A percentile compares a stretch with the other conserved stretches of the same genome.
Conservation (phyloP, 1,140 invertebrate species). For the Bacillus rossius region DNA sequence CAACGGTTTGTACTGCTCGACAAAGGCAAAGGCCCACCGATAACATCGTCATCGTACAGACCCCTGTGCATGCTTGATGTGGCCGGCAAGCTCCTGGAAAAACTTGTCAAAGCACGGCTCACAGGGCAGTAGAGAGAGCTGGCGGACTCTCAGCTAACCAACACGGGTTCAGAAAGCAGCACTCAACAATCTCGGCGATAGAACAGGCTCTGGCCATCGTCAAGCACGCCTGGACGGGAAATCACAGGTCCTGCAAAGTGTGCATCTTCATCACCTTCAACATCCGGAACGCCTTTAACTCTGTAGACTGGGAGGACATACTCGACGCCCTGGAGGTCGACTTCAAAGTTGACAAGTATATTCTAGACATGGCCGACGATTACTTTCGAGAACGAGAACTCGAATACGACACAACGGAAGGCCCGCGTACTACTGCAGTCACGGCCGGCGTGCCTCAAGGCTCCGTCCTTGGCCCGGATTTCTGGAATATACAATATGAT, state of each 20-base stretch:
- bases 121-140: constrained; percentile 1
- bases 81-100: constrained; percentile 25
- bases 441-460: constrained; percentile 30
- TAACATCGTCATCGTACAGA: constrained; percentile 16
- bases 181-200: constrained; percentile 20
- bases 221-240: neutral
- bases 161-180: constrained; percentile 23
- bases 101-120: constrained; percentile 16
- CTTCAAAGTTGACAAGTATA: too few relatives aligned
- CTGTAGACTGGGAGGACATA: constrained; percentile 17
- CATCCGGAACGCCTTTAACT: constrained; percentile 29
- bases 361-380: too few relatives aligned
- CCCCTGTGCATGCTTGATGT: constrained; percentile 28
- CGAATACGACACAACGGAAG: constrained; percentile 8
- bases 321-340: constrained; percentile 18
- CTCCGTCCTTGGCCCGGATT: constrained; percentile 31
- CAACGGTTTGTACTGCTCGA: constrained; percentile 13
- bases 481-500: constrained; percentile 35
- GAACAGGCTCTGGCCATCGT: constrained; percentile 5
- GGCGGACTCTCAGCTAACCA: constrained; percentile 16
- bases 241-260: neutral
- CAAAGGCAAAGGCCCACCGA: constrained; percentile 12
- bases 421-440: constrained; percentile 20
- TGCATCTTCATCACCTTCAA: constrained; percentile 22
- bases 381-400: too few relatives aligned